Conservation (phyloP, 2,888 invertebrate genomes). For the Drosophila paramelanica region DNA sequence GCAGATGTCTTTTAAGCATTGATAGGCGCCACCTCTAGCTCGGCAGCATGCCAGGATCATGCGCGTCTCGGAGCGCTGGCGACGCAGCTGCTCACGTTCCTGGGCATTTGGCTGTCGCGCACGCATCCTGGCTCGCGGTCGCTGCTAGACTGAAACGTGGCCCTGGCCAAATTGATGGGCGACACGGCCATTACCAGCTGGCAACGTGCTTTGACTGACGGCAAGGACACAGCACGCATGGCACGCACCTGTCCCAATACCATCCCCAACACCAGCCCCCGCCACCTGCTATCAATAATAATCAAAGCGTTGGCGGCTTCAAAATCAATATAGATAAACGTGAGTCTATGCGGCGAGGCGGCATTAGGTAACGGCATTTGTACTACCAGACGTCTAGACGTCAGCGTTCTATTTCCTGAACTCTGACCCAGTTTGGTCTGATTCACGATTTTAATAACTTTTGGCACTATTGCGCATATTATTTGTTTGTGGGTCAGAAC, state of each 20-base stretch:
- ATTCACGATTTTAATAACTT: slow-evolving; percentile 35
- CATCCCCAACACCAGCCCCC: slow-evolving; percentile 16
- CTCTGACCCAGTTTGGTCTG: slow-evolving; percentile 51
- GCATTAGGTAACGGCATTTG: slow-evolving; percentile 45
- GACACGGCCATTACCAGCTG: slow-evolving; percentile 16
- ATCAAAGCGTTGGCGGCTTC: slow-evolving; percentile 31
- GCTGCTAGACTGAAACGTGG: slow-evolving; percentile 41
- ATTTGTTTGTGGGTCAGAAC: slow-evolving; percentile 17
- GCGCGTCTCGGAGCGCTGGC: slow-evolving; percentile 72
- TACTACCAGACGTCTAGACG: slow-evolving; percentile 44
- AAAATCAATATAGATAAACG: slow-evolving; percentile 71
- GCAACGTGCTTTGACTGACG: slow-evolving; percentile 30
- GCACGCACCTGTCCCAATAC: slow-evolving; percentile 50
- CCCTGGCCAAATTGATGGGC: slow-evolving; percentile 15
- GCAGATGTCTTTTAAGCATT: too few species aligned
- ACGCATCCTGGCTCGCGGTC: slow-evolving; percentile 65
- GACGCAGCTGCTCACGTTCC: slow-evolving; percentile 70
- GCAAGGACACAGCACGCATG: slow-evolving; percentile 38
- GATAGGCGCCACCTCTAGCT: slow-evolving; percentile 49
- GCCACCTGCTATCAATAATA: slow-evolving; percentile 59
- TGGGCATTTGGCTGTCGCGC: slow-evolving; percentile 64
- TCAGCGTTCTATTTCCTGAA: slow-evolving; percentile 15
- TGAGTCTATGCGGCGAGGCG: slow-evolving; percentile 35
- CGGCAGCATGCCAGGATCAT: slow-evolving; percentile 65
- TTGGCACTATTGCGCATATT: slow-evolving; percentile 6